These are phyloP conservation scores for Calephelis nemesis DNA, from an alignment of 1,140 invertebrate genomes.

Conservation along the genomic window DNA sequence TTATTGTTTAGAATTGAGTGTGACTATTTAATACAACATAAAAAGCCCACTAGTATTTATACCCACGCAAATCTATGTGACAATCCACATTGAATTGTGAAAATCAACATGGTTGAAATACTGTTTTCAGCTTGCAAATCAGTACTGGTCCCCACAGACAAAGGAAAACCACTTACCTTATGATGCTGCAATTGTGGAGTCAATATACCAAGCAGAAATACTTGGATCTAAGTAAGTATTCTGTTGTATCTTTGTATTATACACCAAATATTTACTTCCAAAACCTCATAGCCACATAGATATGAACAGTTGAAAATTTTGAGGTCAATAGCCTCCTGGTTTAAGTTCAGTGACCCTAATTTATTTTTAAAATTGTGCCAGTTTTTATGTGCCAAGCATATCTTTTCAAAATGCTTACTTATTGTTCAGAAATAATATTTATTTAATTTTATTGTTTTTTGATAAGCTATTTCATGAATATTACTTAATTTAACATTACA, in stretches of 20 bases:
- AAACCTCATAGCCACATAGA: conserved; percentile 58
- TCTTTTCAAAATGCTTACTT: neutral
- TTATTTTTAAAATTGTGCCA: conserved; percentile 55
- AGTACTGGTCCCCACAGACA: conserved; percentile 93
- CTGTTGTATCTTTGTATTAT: conserved; percentile 27
- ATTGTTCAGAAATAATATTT: neutral
- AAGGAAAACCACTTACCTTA: conserved; percentile 84
- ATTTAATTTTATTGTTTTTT: neutral
- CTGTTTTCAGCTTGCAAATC: conserved; percentile 86
- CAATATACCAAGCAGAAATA: conserved; percentile 91
- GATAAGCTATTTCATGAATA: no score
- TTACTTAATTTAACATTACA: neutral
- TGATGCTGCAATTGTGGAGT: conserved; percentile 87
- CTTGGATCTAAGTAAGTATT: conserved; percentile 82
- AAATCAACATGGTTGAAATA: conserved; percentile 64
- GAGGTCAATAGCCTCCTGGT: conserved; percentile 65
- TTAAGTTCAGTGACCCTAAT: conserved; percentile 58
- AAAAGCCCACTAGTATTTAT: conserved; percentile 61
- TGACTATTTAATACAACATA: conserved; percentile 24
- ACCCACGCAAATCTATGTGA: conserved; percentile 61
- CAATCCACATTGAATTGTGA: conserved; percentile 62
- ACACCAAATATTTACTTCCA: conserved; percentile 33
- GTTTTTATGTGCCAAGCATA: conserved; percentile 19
- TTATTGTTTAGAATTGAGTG: neutral
- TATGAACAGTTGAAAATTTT: conserved; percentile 54